A percentile compares a stretch with the other conserved stretches of the same genome.
These are phyloP conservation scores for Amblyopsis hoosieri DNA, from an alignment of 2,797 vertebrate genomes.

Conservation along the genomic window DNA sequence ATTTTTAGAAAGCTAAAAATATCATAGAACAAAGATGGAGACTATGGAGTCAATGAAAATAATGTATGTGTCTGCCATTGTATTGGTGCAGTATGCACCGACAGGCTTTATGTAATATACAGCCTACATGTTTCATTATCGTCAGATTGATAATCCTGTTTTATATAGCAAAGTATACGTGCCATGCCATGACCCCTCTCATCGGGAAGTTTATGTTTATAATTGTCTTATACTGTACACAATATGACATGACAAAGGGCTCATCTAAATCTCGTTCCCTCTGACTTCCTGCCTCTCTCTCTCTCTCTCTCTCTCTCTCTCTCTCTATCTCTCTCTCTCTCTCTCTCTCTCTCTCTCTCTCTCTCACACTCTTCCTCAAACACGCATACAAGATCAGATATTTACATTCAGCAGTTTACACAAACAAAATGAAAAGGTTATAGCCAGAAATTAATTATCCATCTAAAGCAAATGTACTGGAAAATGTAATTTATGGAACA, in stretches of 20 bases:
- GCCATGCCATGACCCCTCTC: slow-evolving; percentile 16
- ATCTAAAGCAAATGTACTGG: slow-evolving; percentile 93
- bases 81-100: not conserved
- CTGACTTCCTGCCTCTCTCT: not conserved
- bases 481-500: slow-evolving; percentile 98
- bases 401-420: slow-evolving; percentile 67
- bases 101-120: slow-evolving; percentile 4
- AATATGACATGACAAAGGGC: slow-evolving; percentile 27
- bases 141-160: slow-evolving; percentile 4
- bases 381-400: slow-evolving; percentile 54
- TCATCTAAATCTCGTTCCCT: slow-evolving; percentile 9
- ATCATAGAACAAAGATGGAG: slow-evolving; percentile 54
- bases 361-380: slow-evolving; percentile 4
- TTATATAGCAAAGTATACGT: slow-evolving; percentile 1
- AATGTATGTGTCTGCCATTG: slow-evolving; percentile 7
- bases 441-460: slow-evolving; percentile 97
- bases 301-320: not conserved
- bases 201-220: slow-evolving; percentile 20
- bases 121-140: not conserved
- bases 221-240: slow-evolving; percentile 26
- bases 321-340: not conserved
- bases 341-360: not conserved
- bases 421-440: slow-evolving; percentile 86
- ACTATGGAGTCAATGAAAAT: slow-evolving; percentile 18
- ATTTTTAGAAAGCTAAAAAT: slow-evolving; percentile 70